Evolutionary conservation across 2,113 vertebrate genomes (phyloP).

Genomic region (Heloderma charlesbogerti): DNA sequence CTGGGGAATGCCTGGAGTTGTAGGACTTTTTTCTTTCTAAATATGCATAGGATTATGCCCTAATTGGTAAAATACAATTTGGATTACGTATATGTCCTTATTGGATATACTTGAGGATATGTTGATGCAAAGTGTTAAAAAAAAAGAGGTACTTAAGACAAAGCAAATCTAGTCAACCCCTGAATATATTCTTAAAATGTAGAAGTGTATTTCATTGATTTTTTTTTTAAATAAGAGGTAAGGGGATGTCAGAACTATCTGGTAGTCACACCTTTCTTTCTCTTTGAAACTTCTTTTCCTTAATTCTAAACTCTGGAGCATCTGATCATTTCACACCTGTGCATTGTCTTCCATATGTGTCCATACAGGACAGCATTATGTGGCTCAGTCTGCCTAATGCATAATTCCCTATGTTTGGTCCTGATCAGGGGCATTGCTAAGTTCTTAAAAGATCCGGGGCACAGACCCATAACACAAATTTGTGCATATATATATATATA

Average conservation of each 20-base stretch:
- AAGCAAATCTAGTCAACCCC: constrained; percentile 27
- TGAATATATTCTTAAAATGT: not conserved
- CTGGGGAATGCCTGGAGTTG: too few species aligned
- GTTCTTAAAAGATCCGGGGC: too few species aligned
- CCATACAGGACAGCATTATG: not conserved
- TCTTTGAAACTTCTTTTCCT: not conserved
- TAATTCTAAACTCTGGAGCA: not conserved
- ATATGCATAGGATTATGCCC: too few species aligned
- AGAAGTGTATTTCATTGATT: not conserved
- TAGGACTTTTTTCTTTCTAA: too few species aligned
- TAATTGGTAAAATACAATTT: constrained; percentile 56
- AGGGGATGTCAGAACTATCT: not conserved
- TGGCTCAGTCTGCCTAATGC: not conserved
- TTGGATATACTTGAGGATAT: constrained; percentile 40
- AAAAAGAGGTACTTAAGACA: constrained; percentile 25
- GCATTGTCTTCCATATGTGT: not conserved
- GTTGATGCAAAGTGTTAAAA: constrained; percentile 47
- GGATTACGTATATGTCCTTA: constrained; percentile 56
- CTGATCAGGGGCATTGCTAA: too few species aligned
- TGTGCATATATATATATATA: too few species aligned
- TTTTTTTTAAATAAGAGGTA: not conserved
- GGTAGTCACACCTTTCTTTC: not conserved
- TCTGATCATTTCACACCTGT: not conserved
- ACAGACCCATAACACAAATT: too few species aligned
- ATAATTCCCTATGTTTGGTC: too few species aligned